A percentile compares a stretch with the other conserved stretches of the same genome.
Conservation (phyloP, 2,113 vertebrate genomes). For the Aplodontia rufa region DNA sequence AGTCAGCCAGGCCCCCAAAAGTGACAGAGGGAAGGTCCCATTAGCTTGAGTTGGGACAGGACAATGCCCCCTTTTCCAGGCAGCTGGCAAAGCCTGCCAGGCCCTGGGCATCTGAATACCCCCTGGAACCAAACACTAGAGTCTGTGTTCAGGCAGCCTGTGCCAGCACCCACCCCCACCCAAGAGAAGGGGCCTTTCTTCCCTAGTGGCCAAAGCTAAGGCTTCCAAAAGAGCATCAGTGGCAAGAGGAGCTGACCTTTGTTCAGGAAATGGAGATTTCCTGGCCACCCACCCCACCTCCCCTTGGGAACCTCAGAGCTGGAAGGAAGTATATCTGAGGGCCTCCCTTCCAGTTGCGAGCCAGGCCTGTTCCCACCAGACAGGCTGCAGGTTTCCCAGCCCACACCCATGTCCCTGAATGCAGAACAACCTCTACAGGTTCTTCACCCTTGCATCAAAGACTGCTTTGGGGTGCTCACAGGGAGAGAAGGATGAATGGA, state of each 20-base stretch:
- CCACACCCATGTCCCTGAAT: neutral
- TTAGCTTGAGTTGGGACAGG: neutral
- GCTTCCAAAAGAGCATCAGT: conserved; percentile 14
- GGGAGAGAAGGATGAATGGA: conserved; percentile 74
- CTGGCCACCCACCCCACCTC: neutral
- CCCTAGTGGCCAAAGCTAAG: neutral
- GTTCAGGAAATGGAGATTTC: conserved; percentile 41
- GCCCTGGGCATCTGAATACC: conserved; percentile 34
- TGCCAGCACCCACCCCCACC: conserved; percentile 49
- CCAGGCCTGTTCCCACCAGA: neutral
- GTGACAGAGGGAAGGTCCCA: neutral
- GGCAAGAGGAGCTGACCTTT: neutral
- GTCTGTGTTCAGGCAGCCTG: conserved; percentile 17
- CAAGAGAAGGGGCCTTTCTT: conserved; percentile 47
- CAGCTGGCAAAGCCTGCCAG: conserved; percentile 53
- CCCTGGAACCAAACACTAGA: conserved; percentile 39
- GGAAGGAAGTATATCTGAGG: neutral
- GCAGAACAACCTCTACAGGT: neutral
- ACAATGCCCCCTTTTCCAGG: conserved; percentile 51
- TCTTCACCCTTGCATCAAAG: neutral
- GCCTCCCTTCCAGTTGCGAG: neutral
- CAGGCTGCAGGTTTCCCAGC: neutral
- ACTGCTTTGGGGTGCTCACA: conserved; percentile 62
- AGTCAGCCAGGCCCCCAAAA: neutral
- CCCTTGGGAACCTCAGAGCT: neutral